Evolutionary conservation across 2,797 vertebrate genomes (phyloP), one percentile per base, ranked within the genome.

Genomic region (Halcyon badia): DNA sequence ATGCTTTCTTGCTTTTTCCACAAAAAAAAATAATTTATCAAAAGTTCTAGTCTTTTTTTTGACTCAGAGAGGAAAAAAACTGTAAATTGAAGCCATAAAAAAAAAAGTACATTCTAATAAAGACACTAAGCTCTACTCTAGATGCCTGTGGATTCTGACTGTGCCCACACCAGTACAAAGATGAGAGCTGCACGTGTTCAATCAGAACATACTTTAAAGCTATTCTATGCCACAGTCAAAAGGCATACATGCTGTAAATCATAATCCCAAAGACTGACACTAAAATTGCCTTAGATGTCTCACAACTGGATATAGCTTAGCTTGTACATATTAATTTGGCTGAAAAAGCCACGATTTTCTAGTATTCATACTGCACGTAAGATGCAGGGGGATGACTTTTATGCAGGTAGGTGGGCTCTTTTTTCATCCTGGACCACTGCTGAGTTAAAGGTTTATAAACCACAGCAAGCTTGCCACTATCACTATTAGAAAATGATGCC

Each of bases 401-500:
- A 79, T 51, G 39, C 54, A 84, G 70, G 80, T 73, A 82, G 89
- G 73, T 89, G 89, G 85, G 69, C 66, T 79, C n/a, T 94, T 88
- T 82, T 87, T 79, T 85, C 62, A 84, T 82, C 31, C 44, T 6
- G 3, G 80, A 76, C 56, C 56, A 87, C 81, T 70, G 90, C 85
- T 82, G 93, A 95, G 71, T 91, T 93, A 71, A 95, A 92, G 71
- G 83, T 89, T 90, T 89, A 71, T 68, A 93, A 90, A 88, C 48
- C 85, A 79, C 89, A 90, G 82, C 85, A 94, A 95, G 79, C 58
- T 80, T 86, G 46, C 54, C 6, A 4, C 70, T 91, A 49, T 57
- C 33, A 10, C 66, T 90, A 76, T 68, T 68, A 70, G 68, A 84
- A 90, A 93, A 70, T 39, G 24, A 90, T 80, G 56, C 60, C 39